These are phyloP conservation scores for Notocelia uddmanniana DNA, from an alignment of 2,888 invertebrate species.

Conservation along the genomic window DNA sequence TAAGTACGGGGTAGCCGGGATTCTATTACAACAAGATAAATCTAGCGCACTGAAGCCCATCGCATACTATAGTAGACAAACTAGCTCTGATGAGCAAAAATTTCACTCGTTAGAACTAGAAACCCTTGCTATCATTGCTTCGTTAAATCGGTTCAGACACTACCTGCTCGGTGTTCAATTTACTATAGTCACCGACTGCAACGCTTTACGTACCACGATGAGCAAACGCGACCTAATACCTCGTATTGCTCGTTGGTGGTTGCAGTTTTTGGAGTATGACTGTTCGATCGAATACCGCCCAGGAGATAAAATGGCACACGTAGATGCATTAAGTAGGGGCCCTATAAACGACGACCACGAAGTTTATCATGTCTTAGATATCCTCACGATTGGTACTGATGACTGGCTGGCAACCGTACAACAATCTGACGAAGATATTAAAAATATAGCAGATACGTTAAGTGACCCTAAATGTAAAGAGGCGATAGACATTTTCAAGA, in stretches of 20 bases:
- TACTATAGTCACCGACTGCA: neutral
- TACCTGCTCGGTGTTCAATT: neutral
- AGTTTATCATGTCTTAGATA: neutral
- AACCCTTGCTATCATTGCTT: neutral
- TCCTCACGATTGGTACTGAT: neutral
- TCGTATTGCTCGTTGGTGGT: slow-evolving; percentile 3
- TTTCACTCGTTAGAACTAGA: neutral
- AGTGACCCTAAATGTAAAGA: neutral
- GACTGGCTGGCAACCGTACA: neutral
- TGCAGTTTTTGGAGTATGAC: slow-evolving; percentile 12
- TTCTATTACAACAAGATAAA: neutral
- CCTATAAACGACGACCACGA: neutral
- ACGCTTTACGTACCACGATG: neutral
- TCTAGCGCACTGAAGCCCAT: neutral
- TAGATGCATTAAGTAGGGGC: neutral
- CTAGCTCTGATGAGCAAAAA: neutral
- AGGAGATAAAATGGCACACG: neutral
- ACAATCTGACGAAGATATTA: neutral
- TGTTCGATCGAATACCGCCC: neutral
- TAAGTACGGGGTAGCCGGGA: neutral
- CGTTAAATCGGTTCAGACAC: neutral
- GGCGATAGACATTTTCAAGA: neutral
- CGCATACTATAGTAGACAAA: slow-evolving; percentile 4
- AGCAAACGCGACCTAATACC: neutral
- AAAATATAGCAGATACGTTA: neutral